Evolutionary conservation across 2,113 vertebrate genomes (phyloP).

Genomic region (Heterotilapia buettikoferi): DNA sequence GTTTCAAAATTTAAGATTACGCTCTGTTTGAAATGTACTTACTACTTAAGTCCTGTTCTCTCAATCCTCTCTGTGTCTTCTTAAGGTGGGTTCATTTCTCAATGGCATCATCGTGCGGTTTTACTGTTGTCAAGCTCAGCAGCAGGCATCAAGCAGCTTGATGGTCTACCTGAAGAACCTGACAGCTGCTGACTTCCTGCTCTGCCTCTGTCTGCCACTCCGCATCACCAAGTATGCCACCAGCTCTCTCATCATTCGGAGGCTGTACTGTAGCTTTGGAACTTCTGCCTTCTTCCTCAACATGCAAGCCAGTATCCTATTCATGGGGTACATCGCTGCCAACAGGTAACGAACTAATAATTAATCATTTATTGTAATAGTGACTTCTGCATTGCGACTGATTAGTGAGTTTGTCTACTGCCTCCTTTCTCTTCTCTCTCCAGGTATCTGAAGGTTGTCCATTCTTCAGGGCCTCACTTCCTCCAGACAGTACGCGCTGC

Average conservation of each 20-base stretch:
- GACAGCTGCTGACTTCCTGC: neutral
- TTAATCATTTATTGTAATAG: neutral
- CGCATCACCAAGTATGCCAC: neutral
- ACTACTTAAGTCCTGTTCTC: rapidly evolving
- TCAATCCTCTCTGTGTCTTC: neutral
- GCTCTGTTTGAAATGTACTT: neutral
- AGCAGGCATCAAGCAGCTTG: rapidly evolving
- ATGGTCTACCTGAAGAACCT: neutral
- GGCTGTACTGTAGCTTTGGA: neutral
- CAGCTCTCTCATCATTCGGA: neutral
- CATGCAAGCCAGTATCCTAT: neutral
- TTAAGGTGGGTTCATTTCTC: neutral
- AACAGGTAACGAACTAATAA: neutral
- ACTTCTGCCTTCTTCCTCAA: neutral
- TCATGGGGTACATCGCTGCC: neutral
- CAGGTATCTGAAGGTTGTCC: neutral
- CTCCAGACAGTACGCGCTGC: neutral
- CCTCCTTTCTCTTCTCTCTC: neutral
- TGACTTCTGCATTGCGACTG: neutral
- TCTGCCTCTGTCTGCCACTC: neutral
- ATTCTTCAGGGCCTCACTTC: neutral
- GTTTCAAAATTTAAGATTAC: rapidly evolving
- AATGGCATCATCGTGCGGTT: neutral
- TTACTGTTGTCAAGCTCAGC: rapidly evolving
- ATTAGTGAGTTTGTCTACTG: neutral